Base-by-base conservation (phyloP, 2,113 vertebrate species). In the Gavialis gangeticus region DNA sequence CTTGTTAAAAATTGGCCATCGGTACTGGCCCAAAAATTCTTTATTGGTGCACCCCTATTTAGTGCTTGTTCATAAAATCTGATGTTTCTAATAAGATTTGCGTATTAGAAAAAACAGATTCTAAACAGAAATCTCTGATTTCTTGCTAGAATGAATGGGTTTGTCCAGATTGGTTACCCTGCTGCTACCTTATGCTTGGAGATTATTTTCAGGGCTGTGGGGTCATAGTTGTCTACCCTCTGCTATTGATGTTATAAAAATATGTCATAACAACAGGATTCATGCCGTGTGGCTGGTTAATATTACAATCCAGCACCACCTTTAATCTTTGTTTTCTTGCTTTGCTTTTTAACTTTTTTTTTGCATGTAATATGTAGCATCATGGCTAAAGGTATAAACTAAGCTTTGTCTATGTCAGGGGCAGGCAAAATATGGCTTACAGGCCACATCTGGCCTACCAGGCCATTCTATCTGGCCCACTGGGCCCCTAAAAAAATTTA, bases 321-420 rank as follows among this genome's bases (percentile, higher is more conserved):
- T 89, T 87, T 79, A 71, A 0, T 84, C 56, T 3, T 25, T 79
- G 21, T 6, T 55, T 81, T 66, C 75, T 88, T 78, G 25, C 17
- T 69, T 89, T 22, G 6, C 16, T 76, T 84, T 84, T 57, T 94
- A 85, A 37, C 24, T 86, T 92, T 89, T 66, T 54, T 90, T 87
- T 88, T 97, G 94, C 91, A 91, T 80, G 93, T 91, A 22, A 60
- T 88, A 60, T 69, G 37, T 63, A 54, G 27, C 15, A 28, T 67
- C 64, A 84, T 59, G 46, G 24, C 80, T 92, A 80, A 93, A 75
- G 21, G 17, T 85, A 88, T 83, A 30, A 58, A 82, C 85, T 89
- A 85, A 79, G n/a, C 1, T 59, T 85, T 94, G 87, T 89, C 28
- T 1, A n/a, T 46, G 46, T 46, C 46, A 46, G 46, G 46, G 7